phyloP scores from a whole-genome alignment of 1,140 invertebrate genomes.

The Nebria ingens region DNA sequence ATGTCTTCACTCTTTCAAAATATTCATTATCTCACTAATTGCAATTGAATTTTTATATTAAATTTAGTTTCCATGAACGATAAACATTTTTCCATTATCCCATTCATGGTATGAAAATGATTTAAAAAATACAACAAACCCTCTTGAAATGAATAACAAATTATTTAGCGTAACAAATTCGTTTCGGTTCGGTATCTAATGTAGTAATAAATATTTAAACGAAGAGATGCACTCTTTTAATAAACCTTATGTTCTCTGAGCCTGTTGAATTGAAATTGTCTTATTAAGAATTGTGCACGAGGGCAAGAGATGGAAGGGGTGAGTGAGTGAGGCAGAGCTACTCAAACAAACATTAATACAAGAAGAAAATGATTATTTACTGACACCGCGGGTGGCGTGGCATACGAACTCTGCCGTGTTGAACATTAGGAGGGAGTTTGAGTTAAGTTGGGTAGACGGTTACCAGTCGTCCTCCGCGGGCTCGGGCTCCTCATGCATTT shows the following conservation, averaged over 20 bases:
- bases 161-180: background rate
- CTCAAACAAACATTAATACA: constrained; percentile 8
- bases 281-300: too few relatives aligned
- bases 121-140: background rate
- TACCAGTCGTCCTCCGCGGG: background rate
- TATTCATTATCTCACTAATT: background rate
- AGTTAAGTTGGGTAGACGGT: too few relatives aligned
- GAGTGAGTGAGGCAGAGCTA: background rate
- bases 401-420: background rate
- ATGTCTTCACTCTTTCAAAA: background rate
- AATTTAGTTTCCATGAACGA: background rate
- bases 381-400: background rate
- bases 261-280: constrained; percentile 1
- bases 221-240: background rate
- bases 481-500: background rate
- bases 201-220: background rate
- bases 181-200: background rate
- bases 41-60: background rate
- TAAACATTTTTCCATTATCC: background rate
- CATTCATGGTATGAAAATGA: background rate
- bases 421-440: background rate
- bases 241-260: background rate
- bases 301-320: too few relatives aligned
- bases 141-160: background rate
- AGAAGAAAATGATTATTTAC: constrained; percentile 9